A percentile compares a stretch with the other conserved stretches of the same genome.
These are phyloP conservation scores for Aleiodes leptofemur DNA, from an alignment of 2,888 invertebrate genomes.

Conservation along the genomic window DNA sequence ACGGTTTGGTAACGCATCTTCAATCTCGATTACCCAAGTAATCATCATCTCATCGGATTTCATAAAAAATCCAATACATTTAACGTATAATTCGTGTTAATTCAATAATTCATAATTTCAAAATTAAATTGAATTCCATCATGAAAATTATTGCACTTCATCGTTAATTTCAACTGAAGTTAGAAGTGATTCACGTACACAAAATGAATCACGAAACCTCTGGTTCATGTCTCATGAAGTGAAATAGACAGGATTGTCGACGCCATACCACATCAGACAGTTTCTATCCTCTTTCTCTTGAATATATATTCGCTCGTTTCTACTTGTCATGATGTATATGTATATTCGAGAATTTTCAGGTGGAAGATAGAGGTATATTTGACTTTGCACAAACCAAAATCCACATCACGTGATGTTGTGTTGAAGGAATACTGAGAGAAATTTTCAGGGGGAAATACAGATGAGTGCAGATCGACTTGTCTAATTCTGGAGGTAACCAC, in stretches of 20 bases:
- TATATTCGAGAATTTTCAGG: constrained; percentile 7
- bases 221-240: constrained; percentile 3
- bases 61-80: background rate
- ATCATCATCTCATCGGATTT: constrained; percentile 6
- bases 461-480: constrained; percentile 22
- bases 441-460: constrained; percentile 26
- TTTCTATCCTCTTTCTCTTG: constrained; percentile 3
- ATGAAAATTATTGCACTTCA: background rate
- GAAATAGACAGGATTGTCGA: constrained; percentile 29
- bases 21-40: constrained; percentile 48
- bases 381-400: constrained; percentile 27
- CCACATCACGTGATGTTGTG: constrained; percentile 21
- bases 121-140: background rate
- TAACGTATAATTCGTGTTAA: background rate
- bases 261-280: constrained; percentile 36
- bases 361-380: constrained; percentile 26
- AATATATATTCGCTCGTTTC: background rate
- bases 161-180: background rate
- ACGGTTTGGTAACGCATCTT: constrained; percentile 50
- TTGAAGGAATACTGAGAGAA: constrained; percentile 25
- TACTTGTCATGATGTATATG: constrained; percentile 27
- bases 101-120: background rate
- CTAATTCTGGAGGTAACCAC: constrained; percentile 7
- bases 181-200: background rate
- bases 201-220: background rate